Conservation (phyloP, 2,113 vertebrate genomes). For the Tursiops truncatus region DNA sequence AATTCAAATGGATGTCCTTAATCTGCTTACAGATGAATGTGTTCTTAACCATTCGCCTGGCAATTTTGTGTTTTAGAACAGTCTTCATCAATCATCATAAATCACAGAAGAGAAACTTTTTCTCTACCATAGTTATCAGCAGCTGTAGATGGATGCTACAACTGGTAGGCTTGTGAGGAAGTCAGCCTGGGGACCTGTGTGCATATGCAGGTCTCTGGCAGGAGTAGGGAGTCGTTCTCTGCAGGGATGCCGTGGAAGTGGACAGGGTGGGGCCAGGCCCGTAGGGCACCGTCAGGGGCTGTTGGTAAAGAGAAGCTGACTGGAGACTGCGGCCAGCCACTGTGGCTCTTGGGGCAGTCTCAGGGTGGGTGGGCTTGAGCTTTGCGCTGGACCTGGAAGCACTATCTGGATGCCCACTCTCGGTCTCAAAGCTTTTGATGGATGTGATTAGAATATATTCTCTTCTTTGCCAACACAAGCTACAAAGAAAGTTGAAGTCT, state of each 20-base stretch:
- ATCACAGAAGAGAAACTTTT: neutral
- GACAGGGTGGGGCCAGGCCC: neutral
- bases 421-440: neutral
- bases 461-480: neutral
- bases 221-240: neutral
- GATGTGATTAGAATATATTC: neutral
- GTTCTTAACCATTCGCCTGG: constrained; percentile 19
- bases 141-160: neutral
- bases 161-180: neutral
- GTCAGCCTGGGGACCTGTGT: neutral
- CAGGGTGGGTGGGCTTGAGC: neutral
- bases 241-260: neutral
- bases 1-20: constrained; percentile 23
- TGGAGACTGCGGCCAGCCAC: neutral
- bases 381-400: neutral
- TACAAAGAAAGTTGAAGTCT: neutral
- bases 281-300: neutral
- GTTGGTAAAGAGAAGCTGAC: neutral
- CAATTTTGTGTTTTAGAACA: neutral
- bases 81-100: neutral
- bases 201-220: neutral
- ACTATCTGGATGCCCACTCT: neutral
- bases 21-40: neutral
- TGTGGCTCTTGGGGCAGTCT: neutral
- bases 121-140: neutral